Evolutionary conservation across 92 coral and sea anemone genomes (phyloP).

Genomic region (Isaurus tuberculatus): DNA sequence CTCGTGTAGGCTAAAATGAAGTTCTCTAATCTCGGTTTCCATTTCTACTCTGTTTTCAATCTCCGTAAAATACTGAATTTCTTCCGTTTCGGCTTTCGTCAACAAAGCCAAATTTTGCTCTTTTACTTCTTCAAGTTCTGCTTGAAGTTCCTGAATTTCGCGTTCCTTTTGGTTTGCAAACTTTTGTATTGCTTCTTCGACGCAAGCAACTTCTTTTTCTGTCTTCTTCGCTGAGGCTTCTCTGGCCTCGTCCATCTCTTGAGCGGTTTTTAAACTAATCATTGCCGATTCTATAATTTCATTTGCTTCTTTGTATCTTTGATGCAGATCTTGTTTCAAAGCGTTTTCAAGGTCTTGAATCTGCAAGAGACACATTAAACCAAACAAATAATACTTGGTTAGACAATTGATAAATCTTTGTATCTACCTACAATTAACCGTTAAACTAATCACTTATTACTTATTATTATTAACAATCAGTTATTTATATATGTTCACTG

Average conservation of each 20-base stretch:
- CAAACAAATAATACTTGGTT: neutral
- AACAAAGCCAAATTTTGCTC: neutral
- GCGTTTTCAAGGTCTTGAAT: constrained; percentile 6
- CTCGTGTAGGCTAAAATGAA: neutral
- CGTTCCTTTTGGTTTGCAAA: constrained; percentile 13
- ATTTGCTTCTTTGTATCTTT: constrained; percentile 12
- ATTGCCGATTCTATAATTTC: constrained; percentile 17
- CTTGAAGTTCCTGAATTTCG: neutral
- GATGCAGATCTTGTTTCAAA: constrained; percentile 3
- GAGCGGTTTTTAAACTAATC: constrained; percentile 11
- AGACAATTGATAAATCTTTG: neutral
- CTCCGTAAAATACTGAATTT: neutral
- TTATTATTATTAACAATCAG: too few species aligned
- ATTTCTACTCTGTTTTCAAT: constrained; percentile 2
- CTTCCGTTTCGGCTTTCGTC: neutral
- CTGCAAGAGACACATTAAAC: neutral
- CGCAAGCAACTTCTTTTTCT: neutral
- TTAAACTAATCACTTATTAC: too few species aligned
- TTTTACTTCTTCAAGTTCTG: neutral
- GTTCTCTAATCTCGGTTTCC: constrained; percentile 4
- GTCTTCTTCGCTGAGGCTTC: neutral
- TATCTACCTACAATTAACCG: neutral
- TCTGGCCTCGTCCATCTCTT: constrained; percentile 10
- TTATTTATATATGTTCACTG: too few species aligned
- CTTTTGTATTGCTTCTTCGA: constrained; percentile 17